These are phyloP conservation scores for Ardeotis arabs DNA, from an alignment of 2,113 vertebrate genomes.

Conservation along the genomic window DNA sequence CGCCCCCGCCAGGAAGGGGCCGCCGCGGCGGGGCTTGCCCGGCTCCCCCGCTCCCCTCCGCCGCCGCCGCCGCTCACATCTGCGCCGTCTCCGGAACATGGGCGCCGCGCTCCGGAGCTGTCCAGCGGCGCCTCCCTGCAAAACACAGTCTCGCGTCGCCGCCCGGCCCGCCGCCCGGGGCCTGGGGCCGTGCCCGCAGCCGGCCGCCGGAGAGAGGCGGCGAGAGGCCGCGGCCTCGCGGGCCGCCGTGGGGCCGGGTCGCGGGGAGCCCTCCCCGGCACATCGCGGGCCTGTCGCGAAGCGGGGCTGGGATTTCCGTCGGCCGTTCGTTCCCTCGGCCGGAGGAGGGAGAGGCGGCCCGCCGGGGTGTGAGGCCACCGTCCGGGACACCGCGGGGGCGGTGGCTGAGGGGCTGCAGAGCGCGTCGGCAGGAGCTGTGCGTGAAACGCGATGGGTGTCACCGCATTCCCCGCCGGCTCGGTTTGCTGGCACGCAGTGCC, in stretches of 20 bases:
- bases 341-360: not conserved
- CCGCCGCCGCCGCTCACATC: slow-evolving; percentile 36
- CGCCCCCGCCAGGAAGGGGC: too few relatives aligned
- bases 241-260: not conserved
- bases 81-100: slow-evolving; percentile 62
- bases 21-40: too few relatives aligned
- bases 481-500: slow-evolving; percentile 58
- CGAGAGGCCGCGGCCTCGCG: too few relatives aligned
- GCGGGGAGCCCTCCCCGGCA: not conserved
- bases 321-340: not conserved
- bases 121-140: not conserved
- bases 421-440: not conserved
- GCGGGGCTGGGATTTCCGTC: too few relatives aligned
- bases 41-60: not conserved
- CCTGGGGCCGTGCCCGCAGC: too few relatives aligned
- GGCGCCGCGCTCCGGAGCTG: not conserved
- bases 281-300: not conserved
- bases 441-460: slow-evolving; percentile 28
- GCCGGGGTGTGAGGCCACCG: not conserved
- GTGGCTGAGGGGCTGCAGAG: not conserved
- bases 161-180: too few relatives aligned
- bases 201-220: too few relatives aligned
- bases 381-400: not conserved
- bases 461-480: slow-evolving; percentile 47
- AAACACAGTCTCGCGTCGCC: not conserved